phyloP scores from a whole-genome alignment of 2,113 vertebrate genomes.

The Sinocyclocheilus grahami region DNA sequence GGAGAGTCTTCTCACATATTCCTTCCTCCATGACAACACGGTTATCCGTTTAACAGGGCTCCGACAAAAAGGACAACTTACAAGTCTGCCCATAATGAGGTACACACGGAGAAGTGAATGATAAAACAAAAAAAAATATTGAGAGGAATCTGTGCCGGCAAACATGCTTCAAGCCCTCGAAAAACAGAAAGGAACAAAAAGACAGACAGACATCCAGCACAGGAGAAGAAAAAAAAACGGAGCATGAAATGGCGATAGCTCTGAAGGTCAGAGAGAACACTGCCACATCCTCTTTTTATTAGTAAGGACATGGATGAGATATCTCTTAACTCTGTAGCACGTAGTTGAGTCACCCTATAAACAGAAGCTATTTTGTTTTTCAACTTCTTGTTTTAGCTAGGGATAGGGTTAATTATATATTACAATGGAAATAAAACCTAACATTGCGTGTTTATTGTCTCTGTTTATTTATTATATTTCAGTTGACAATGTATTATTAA shows the following conservation, averaged over 20 bases:
- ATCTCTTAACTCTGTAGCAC: neutral
- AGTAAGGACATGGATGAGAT: neutral
- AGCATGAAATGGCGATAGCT: neutral
- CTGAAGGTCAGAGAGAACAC: slow-evolving; percentile 11
- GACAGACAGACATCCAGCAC: neutral
- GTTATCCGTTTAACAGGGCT: neutral
- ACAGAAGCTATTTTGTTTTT: neutral
- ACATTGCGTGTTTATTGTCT: neutral
- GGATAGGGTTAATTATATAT: neutral
- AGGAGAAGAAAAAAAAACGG: neutral
- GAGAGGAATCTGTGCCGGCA: neutral
- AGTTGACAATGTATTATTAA: neutral
- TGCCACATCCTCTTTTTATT: neutral
- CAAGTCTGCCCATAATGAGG: neutral
- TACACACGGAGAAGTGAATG: neutral
- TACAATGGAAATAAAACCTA: neutral
- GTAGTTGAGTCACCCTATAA: neutral
- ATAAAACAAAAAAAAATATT: neutral
- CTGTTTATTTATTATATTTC: neutral
- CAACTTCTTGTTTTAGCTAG: neutral
- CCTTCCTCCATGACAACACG: neutral
- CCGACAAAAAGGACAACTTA: neutral
- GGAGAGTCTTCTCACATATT: neutral
- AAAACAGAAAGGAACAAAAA: neutral
- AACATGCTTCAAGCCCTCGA: neutral